Evolutionary conservation across 2,113 vertebrate species (phyloP).

Genomic region (Lepidothrix coronata): DNA sequence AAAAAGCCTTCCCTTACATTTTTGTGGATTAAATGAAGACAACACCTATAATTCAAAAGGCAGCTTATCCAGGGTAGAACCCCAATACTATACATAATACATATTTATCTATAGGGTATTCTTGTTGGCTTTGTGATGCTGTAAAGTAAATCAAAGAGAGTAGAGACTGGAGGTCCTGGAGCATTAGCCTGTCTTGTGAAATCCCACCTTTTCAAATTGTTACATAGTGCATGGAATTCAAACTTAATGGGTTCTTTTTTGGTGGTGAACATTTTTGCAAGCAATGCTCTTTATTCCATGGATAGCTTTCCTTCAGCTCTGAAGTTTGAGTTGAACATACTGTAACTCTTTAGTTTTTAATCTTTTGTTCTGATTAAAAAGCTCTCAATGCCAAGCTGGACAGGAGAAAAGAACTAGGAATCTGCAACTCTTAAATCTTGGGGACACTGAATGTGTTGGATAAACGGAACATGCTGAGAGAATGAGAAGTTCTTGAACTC

Average conservation of each 20-base stretch:
- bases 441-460: background rate
- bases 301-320: background rate
- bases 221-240: background rate
- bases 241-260: background rate
- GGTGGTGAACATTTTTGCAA: background rate
- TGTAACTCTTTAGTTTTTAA: background rate
- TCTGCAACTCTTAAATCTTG: background rate
- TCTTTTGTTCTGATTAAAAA: background rate
- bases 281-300: background rate
- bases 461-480: background rate
- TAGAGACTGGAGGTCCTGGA: background rate
- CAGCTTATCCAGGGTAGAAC: background rate
- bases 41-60: background rate
- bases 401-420: background rate
- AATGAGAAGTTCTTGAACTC: background rate
- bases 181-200: background rate
- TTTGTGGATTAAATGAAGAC: background rate
- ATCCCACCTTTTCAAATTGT: background rate
- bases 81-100: background rate
- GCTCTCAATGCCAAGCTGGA: background rate
- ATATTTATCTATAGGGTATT: background rate
- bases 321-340: background rate
- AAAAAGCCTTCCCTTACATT: background rate
- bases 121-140: background rate
- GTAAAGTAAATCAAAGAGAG: background rate